phyloP scores from a whole-genome alignment of 1,140 invertebrate genomes.

The Steinernema feltiae region DNA sequence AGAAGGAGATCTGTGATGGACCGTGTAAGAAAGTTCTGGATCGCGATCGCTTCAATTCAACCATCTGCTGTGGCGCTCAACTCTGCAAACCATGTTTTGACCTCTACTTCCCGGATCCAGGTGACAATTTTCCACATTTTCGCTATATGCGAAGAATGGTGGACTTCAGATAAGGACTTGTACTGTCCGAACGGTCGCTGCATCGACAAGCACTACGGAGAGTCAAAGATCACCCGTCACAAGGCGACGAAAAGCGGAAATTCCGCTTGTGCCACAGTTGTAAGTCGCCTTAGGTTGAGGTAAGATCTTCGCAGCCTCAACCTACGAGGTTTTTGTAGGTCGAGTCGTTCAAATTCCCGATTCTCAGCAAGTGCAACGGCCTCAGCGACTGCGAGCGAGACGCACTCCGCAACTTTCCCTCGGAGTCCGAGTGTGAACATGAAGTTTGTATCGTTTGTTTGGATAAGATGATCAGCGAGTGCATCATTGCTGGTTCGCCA shows the following conservation, averaged over 20 bases:
- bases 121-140: constrained; percentile 18
- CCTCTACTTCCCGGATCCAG: constrained; percentile 13
- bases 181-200: constrained; percentile 22
- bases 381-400: constrained; percentile 33
- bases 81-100: background rate
- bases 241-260: constrained; percentile 22
- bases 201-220: constrained; percentile 23
- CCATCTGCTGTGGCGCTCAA: constrained; percentile 32
- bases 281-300: background rate
- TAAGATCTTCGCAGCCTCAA: background rate
- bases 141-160: constrained; percentile 20
- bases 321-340: background rate
- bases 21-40: constrained; percentile 26
- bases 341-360: constrained; percentile 6
- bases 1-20: constrained; percentile 34
- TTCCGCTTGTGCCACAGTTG: constrained; percentile 4
- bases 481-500: constrained; percentile 26
- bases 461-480: constrained; percentile 40
- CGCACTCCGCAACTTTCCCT: constrained; percentile 45
- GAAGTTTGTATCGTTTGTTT: constrained; percentile 44
- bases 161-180: constrained; percentile 14
- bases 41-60: constrained; percentile 16
- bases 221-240: constrained; percentile 8
- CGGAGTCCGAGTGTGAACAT: constrained; percentile 45
- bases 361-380: constrained; percentile 34